Evolutionary conservation across 1,140 invertebrate genomes (phyloP).

Genomic region (Cepaea nemoralis): DNA sequence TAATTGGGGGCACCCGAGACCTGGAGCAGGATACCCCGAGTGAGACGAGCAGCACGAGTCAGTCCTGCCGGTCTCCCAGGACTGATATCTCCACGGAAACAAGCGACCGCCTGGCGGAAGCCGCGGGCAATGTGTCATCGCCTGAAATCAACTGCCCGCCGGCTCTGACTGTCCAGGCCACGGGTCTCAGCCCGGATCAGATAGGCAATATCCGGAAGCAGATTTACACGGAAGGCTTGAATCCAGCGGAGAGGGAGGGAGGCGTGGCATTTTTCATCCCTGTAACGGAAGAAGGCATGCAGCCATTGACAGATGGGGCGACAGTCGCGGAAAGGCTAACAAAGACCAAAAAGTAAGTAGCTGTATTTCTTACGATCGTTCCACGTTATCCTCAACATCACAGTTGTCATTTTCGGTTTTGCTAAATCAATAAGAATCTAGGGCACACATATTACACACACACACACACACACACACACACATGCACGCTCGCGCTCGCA

Average conservation of each 20-base stretch:
- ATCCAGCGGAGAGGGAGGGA: constrained; percentile 16
- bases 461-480: too few relatives aligned
- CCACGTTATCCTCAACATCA: too few relatives aligned
- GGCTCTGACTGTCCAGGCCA: background rate
- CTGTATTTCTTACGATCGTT: too few relatives aligned
- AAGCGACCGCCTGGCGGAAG: background rate
- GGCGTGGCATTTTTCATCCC: constrained; percentile 32
- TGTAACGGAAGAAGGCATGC: constrained; percentile 13
- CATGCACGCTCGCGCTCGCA: too few relatives aligned
- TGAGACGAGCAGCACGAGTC: background rate
- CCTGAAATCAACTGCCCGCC: background rate
- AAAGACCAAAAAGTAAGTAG: constrained; percentile 17
- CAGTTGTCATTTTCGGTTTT: too few relatives aligned
- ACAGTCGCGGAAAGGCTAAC: constrained; percentile 3
- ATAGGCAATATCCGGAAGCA: constrained; percentile 23
- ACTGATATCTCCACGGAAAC: background rate
- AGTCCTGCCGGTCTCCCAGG: background rate
- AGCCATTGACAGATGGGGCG: background rate
- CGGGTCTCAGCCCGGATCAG: background rate
- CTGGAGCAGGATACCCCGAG: background rate
- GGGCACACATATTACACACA: too few relatives aligned
- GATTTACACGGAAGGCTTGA: constrained; percentile 26
- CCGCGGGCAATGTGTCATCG: background rate
- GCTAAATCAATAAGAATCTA: too few relatives aligned
- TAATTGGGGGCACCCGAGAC: too few relatives aligned